Evolutionary conservation across 2,888 invertebrate species (phyloP).

Genomic region (Reticulitermes lucifugus): DNA sequence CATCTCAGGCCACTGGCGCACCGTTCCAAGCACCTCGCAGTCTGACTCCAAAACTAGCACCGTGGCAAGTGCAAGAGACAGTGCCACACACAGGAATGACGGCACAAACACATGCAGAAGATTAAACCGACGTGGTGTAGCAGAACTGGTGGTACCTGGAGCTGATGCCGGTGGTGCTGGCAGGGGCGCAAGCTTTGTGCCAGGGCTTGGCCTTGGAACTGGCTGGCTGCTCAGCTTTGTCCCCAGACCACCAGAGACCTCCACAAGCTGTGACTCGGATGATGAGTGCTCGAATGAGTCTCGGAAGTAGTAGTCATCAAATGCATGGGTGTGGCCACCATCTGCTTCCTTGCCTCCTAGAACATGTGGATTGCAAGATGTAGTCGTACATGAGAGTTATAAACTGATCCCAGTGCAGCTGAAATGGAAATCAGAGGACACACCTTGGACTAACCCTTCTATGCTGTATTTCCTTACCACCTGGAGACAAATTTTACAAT

Average conservation of each 20-base stretch:
- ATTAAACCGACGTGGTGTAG: conserved; percentile 68
- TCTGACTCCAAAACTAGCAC: conserved; percentile 84
- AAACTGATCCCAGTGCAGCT: no score
- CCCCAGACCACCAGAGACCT: conserved; percentile 57
- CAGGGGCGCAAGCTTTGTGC: conserved; percentile 52
- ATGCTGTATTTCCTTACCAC: no score
- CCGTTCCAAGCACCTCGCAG: conserved; percentile 74
- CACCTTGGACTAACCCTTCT: no score
- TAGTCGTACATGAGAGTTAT: neutral
- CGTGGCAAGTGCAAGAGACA: conserved; percentile 75
- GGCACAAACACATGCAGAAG: conserved; percentile 80
- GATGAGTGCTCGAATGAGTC: conserved; percentile 85
- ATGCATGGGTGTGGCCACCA: conserved; percentile 56
- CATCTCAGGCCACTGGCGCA: conserved; percentile 83
- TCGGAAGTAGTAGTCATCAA: conserved; percentile 77
- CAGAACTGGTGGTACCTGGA: conserved; percentile 56
- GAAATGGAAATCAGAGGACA: no score
- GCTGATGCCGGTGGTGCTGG: conserved; percentile 55
- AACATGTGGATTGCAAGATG: neutral
- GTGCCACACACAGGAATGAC: conserved; percentile 79
- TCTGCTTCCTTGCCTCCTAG: conserved; percentile 56
- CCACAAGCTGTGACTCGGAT: conserved; percentile 77
- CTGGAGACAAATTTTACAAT: no score
- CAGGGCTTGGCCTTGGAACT: conserved; percentile 10
- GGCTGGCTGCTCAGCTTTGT: conserved; percentile 21